These are phyloP conservation scores for Metacarcinus magister DNA, from an alignment of 2,888 invertebrate species.

Conservation along the genomic window DNA sequence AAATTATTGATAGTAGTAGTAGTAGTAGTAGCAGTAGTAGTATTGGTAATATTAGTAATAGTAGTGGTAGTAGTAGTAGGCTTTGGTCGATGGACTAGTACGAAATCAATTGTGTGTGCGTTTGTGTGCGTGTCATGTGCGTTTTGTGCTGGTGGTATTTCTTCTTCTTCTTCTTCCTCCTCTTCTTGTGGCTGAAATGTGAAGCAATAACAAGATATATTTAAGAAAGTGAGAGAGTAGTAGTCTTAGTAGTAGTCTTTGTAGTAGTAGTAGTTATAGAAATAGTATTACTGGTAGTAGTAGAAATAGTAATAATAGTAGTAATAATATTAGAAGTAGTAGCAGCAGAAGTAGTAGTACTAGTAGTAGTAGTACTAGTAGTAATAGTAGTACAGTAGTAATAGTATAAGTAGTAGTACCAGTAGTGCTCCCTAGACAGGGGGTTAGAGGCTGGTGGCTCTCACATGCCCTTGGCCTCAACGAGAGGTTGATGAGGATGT, in stretches of 20 bases:
- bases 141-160: background rate
- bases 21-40: background rate
- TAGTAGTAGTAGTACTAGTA: background rate
- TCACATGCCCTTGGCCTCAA: no score
- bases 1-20: background rate
- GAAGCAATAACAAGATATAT: background rate
- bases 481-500: no score
- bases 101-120: background rate
- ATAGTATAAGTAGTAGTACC: background rate
- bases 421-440: no score
- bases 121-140: background rate
- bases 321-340: background rate
- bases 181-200: background rate
- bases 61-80: background rate
- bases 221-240: background rate
- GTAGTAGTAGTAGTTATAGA: conserved; percentile 51
- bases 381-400: background rate
- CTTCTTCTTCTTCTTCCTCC: background rate
- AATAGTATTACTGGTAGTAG: conserved; percentile 52
- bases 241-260: conserved; percentile 58
- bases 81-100: background rate
- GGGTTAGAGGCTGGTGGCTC: no score
- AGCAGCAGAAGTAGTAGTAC: no score
- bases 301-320: conserved; percentile 50
- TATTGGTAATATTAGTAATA: background rate